Percentiles rank a stretch among this genome's conserved stretches.
These are phyloP conservation scores for Grapholita molesta DNA, from an alignment of 1,140 invertebrate genomes.

Conservation along the genomic window DNA sequence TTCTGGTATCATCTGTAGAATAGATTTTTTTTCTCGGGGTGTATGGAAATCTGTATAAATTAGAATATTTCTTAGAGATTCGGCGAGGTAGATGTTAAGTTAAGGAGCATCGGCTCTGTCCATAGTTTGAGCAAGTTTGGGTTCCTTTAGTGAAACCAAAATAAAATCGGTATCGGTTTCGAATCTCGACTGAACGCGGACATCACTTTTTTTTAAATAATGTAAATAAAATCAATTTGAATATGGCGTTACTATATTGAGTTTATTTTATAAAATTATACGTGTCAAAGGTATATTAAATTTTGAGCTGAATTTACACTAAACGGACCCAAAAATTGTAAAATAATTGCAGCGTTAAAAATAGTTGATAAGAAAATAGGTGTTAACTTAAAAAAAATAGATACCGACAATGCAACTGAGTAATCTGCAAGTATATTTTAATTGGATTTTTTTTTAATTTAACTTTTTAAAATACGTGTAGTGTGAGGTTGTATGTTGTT, in stretches of 20 bases:
- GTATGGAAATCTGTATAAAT: constrained; percentile 72
- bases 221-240: constrained; percentile 59
- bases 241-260: constrained; percentile 26
- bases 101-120: constrained; percentile 45
- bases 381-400: constrained; percentile 47
- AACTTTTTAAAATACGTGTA: constrained; percentile 56
- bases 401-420: constrained; percentile 37
- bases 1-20: constrained; percentile 50
- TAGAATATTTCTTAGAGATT: constrained; percentile 66
- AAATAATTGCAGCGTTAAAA: constrained; percentile 50
- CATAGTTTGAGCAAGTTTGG: constrained; percentile 54
- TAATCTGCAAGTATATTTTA: constrained; percentile 44
- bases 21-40: constrained; percentile 62
- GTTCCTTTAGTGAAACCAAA: constrained; percentile 50
- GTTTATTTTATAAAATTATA: constrained; percentile 32
- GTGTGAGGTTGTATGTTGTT: constrained; percentile 70
- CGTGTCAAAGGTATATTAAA: constrained; percentile 27
- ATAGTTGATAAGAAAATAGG: constrained; percentile 55
- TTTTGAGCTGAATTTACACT: constrained; percentile 53
- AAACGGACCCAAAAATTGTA: constrained; percentile 65
- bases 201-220: constrained; percentile 31
- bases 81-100: constrained; percentile 60
- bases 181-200: constrained; percentile 57
- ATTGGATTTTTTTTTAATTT: constrained; percentile 48
- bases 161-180: constrained; percentile 29